phyloP scores from a whole-genome alignment of 2,888 invertebrate species.

The Dyspetes luteomarginatus region DNA sequence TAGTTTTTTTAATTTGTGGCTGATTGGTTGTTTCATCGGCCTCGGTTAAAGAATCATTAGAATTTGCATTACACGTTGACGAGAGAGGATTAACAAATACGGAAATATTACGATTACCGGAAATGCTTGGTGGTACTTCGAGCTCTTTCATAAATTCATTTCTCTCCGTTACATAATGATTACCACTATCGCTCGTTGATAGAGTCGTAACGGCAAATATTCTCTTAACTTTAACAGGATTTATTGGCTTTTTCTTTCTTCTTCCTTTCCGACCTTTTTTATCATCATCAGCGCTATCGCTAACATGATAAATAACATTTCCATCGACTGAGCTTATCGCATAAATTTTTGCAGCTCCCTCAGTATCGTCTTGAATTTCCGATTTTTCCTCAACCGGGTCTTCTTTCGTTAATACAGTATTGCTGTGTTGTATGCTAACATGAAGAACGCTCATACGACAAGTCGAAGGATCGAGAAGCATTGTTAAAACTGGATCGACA shows the following conservation, averaged over 20 bases:
- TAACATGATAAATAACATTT: conserved; percentile 88
- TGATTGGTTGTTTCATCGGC: conserved; percentile 72
- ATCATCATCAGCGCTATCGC: conserved; percentile 82
- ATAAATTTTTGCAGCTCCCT: conserved; percentile 87
- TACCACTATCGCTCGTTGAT: conserved; percentile 82
- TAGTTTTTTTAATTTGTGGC: conserved; percentile 69
- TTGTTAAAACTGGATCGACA: conserved; percentile 90
- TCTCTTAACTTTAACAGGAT: conserved; percentile 83
- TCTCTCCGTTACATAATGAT: conserved; percentile 83
- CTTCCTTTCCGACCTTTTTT: conserved; percentile 72
- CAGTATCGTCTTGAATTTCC: conserved; percentile 79
- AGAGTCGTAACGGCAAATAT: conserved; percentile 86
- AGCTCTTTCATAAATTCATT: conserved; percentile 83
- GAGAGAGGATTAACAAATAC: conserved; percentile 88
- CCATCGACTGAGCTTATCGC: conserved; percentile 93
- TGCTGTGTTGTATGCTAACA: conserved; percentile 86
- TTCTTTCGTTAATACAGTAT: conserved; percentile 79
- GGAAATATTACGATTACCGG: conserved; percentile 85
- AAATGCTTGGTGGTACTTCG: conserved; percentile 84
- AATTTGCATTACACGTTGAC: conserved; percentile 79
- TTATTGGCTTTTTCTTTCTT: conserved; percentile 78
- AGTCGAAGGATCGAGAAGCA: conserved; percentile 91
- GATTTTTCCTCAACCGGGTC: conserved; percentile 76
- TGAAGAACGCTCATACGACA: conserved; percentile 93
- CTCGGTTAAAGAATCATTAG: conserved; percentile 80